Evolutionary conservation across 1,140 invertebrate species (phyloP), one percentile per base, ranked within the genome.

Genomic region (Diachasma alloeum): DNA sequence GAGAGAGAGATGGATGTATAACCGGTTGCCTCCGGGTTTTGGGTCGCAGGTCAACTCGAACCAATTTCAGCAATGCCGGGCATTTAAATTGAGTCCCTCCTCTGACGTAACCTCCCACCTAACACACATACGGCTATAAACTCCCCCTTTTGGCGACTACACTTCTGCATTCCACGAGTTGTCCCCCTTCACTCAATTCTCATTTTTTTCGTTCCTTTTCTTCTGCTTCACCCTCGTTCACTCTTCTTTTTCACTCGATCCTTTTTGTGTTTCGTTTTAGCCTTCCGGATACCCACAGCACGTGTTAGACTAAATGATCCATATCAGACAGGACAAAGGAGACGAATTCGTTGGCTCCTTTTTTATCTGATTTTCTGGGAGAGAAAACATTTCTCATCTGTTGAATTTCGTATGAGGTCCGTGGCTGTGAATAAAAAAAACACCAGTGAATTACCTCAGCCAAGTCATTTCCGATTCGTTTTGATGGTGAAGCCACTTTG

Each of bases 11-110:
- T 31, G 67, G 22, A 44, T 48, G 44, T n/a, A 53, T 48, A 75
- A 63, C 59, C 59, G 59, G 59, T 56, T 56, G 48, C 48, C 26
- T 11, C 31, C 37, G 48, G 26, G 19, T 37, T 39, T 24, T 67
- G 31, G 74, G 66, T 67, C 68, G 36, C 24, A 70, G 74, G 67
- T 75, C 74, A 75, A 75, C 67, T 75, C 44, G 48, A 70, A 75
- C 74, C 74, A 75, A 75, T 75, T 75, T 59, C 74, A 75, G 74
- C 74, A 75, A 75, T 75, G 74, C 67, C 37, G 74, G 37, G 74
- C 67, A 75, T 75, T 75, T 75, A 75, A 75, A 75, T 75, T 75
- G 67, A 75, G 74, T 75, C 44, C 44, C 67, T 63, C 59, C 59
- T 68, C 36, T 75, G 67, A 75, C 74, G 67, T 75, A 75, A 75